Evolutionary conservation across 2,797 vertebrate species (phyloP), one percentile per base, ranked within the genome.

Genomic region (Mus spretus): DNA sequence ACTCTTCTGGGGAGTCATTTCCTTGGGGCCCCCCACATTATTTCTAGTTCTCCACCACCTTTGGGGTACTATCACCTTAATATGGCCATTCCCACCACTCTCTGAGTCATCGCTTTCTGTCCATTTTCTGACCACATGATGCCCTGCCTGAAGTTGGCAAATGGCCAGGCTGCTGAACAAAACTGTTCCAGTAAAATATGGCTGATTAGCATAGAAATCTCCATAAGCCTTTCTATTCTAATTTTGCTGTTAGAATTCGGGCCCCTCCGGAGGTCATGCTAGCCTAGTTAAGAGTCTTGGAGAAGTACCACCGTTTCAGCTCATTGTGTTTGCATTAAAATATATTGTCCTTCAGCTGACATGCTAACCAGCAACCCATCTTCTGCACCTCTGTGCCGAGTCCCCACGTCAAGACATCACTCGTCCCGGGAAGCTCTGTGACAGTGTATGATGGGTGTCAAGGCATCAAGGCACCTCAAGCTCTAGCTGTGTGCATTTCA

Each of bases 251-350:
- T 98, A 97, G 96, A 97, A 96, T 98, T 91, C 96, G 97, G 97
- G 93, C 94, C 95, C 88, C 81, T 98, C 96, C 0, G 0, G 98
- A 98, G 97, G 98, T 98, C 97, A 96, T 79, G 96, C 95, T 98
- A 98, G 98, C 97, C 97, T 97, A 98, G 97, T 98, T 98, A 98
- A 98, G 94, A 95, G 95, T 96, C 93, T 97, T 98, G 98, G 97
- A 98, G 96, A 92, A 97, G 98, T 83, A 81, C 96, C 81, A 90
- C 93, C 77, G 5, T 98, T 97, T 89, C n/a, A 57, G 97, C 97
- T 97, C 65, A 53, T 87, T 97, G 96, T 5, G 81, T 97, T 97
- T 98, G 93, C 97, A 67, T 95, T 83, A 90, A 94, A 97, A 93
- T 96, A 92, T 96, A 93, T 82, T 96, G 84, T 98, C 77, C 96